Base-by-base conservation (phyloP, 92 coral and sea anemone species). In the Phenganax stokvisi region DNA sequence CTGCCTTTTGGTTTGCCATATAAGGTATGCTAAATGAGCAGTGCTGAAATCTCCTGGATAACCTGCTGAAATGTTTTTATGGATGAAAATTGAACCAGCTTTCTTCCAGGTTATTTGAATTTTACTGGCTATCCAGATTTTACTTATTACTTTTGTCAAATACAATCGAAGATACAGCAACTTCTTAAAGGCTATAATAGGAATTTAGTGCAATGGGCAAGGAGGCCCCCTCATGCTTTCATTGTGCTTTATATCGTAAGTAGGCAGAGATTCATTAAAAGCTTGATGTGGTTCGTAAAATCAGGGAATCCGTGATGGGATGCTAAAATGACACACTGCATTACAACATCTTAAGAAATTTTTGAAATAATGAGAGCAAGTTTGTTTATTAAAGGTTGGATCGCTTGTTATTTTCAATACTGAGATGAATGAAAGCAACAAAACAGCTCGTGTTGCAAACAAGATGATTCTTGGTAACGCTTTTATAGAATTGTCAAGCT, bases 1-100 rank as follows among this genome's bases (percentile, higher is more conserved):
- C 9, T 5, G 88, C 80, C 56, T 80, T 51, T 52, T 80, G 6
- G 67, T 58, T 72, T 66, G 70, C 0, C 31, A 37, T n/a, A 56
- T 75, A 17, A 73, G 61, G 81, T 83, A 53, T 11, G 86, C 86
- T 67, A 74, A 58, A 15, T 75, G 86, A 0, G 82, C 54, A 8
- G 85, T 57, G 47, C 75, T 31, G 12, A 71, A 71, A 71, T 71
- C 31, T 69, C 13, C n/a, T 0, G 53, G 74, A 0, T 69, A 52
- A 12, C 27, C 27, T 6, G 13, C 55, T 27, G 74, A 69, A 15
- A 8, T 51, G 29, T 51, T 78, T 27, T 78, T 78, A 27, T 79
- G 83, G 13, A 61, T 79, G 9, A 79, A 51, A 5, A 80, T 80
- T n/a, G 75, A 31, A 30, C 53, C 58, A 12, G 82, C 82, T 28